Base-by-base conservation (phyloP, 2,797 vertebrate species). In the Cottoperca gobio region DNA sequence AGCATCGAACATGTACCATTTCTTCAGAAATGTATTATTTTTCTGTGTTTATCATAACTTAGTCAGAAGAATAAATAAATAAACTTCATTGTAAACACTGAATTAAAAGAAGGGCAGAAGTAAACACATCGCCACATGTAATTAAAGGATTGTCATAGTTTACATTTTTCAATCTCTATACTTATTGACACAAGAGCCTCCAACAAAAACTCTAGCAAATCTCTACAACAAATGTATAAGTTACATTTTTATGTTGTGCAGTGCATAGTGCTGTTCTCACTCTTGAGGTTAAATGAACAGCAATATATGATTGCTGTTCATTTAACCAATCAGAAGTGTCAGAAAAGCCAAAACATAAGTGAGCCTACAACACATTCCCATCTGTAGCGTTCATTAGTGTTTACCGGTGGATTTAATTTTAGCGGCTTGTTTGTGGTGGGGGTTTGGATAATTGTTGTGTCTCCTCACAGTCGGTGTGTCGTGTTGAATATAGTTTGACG, bases 361-460 rank as follows among this genome's bases (percentile, higher is more conserved):
- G 24, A 48, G 52, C 23, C 50, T 12, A 40, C 24, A 39, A 39
- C 14, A 31, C 50, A 42, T 19, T 35, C 17, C 14, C 40, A 40
- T 28, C 53, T 33, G 39, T 61, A 3, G 42, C 1, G 9, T n/a
- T 49, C 9, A 37, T 1, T 23, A 57, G 12, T 49, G 46, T 65
- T 65, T 64, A 37, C 21, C 45, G 23, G 50, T 59, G 64, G 52
- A 39, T 62, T 68, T 40, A 63, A 76, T 68, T 72, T 76, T 2
- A 26, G 40, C 37, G 57, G 54, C 31, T 14, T 53, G 33, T 42
- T 17, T 40, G 57, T 14, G 14, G 4, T n/a, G 58, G 40, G 24
- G 50, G n/a, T n/a, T 37, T 50, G 58, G 46, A 37, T 73, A 42
- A 75, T 57, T 67, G 60, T 61, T 55, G 49, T 58, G 50, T 57